Evolutionary conservation across 1,140 invertebrate genomes (phyloP), one percentile per base, ranked within the genome.

Genomic region (Drosophila erecta): DNA sequence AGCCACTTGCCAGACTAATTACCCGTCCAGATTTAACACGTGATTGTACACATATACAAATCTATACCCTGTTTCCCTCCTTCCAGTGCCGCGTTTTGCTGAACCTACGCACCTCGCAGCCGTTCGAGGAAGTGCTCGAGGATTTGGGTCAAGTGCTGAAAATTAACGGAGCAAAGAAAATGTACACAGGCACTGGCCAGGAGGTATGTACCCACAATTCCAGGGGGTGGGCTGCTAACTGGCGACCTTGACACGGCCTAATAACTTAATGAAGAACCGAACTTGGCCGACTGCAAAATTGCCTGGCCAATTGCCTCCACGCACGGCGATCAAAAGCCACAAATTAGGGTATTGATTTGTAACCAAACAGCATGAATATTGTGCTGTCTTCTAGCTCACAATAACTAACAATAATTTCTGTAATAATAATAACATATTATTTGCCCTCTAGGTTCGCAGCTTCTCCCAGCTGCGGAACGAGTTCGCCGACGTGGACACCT

Each of bases 51-150:
- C 51, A 41, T 44, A 53, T 53, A 70, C 56, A 67, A 64, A 53
- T 60, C 56, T 76, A 79, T 61, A n/a, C n/a, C n/a, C n/a, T n/a
- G n/a, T n/a, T n/a, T n/a, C n/a, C n/a, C n/a, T n/a, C 37, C 8
- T 93, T 93, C 3, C 92, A 97, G 96, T 97, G 97, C 92, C 96
- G 97, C 69, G 97, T 98, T 22, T 92, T 99, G 62, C 92, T 99
- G 50, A 99, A 99, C 93, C 94, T 98, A 71, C 95, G 97, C 62
- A 98, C 97, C 1, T 96, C 96, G 10, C 97, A 98, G 91, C 97
- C 97, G 2, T 99, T 98, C 90, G 98, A 99, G 93, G 97, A 98
- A 90, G 96, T 99, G n/a, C 93, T 99, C 56, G 96, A 96, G 91
- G 98, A 98, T 93, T 94, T 98, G 79, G 97, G 97, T 66, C 96